These are phyloP conservation scores for Porphyrio hochstetteri DNA, from an alignment of 2,113 vertebrate genomes.

Conservation along the genomic window DNA sequence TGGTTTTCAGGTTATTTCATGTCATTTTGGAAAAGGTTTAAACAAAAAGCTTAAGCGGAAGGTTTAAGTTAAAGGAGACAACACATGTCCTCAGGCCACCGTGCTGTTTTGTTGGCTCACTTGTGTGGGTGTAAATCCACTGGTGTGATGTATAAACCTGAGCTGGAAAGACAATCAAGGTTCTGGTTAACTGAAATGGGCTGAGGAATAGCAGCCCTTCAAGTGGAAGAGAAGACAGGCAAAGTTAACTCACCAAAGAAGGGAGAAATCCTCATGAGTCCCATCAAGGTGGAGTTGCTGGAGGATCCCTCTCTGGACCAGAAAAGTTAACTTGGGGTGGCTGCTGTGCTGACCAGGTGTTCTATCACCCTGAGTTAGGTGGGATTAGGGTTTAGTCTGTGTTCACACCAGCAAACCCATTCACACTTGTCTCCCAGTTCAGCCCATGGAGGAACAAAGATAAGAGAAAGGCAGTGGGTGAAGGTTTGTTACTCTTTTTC, in stretches of 20 bases:
- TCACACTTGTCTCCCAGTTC: neutral
- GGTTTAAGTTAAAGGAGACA: neutral
- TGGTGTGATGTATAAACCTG: neutral
- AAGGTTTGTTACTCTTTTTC: neutral
- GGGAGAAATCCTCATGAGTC: neutral
- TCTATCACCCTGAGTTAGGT: too few relatives aligned
- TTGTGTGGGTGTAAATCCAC: neutral
- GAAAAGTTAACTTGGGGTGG: neutral
- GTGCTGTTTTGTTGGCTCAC: neutral
- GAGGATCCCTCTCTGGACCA: neutral
- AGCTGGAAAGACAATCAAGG: neutral
- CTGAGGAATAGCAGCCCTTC: neutral
- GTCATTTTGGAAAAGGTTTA: neutral
- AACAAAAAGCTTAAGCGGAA: neutral
- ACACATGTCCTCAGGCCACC: neutral
- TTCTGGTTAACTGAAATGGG: neutral
- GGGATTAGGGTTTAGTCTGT: neutral
- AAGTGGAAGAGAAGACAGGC: neutral
- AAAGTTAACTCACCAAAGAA: neutral
- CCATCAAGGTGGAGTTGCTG: neutral
- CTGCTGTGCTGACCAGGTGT: neutral
- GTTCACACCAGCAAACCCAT: neutral
- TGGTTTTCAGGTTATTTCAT: neutral
- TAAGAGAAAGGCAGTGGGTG: rapidly evolving
- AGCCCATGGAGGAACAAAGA: neutral